Evolutionary conservation across 1,140 invertebrate genomes (phyloP).

Genomic region (Trissolcus basalis): DNA sequence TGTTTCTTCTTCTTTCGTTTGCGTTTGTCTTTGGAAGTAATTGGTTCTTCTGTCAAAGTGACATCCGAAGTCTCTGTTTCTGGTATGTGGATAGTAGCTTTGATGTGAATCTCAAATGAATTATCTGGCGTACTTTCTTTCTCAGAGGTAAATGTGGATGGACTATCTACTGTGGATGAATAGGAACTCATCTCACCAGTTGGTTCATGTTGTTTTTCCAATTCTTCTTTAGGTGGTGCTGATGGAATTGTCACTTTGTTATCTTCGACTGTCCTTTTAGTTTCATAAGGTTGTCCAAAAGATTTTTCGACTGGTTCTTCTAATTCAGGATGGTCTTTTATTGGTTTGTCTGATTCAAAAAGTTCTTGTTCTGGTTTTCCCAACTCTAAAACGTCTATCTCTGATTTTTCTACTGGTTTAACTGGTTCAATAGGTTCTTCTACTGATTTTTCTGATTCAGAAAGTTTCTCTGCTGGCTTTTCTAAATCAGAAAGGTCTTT

Average conservation of each 20-base stretch:
- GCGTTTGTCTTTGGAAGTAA: constrained; percentile 23
- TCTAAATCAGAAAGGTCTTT: background rate
- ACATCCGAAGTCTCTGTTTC: constrained; percentile 62
- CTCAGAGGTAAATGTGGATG: constrained; percentile 45
- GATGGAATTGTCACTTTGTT: constrained; percentile 1
- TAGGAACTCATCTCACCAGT: constrained; percentile 20
- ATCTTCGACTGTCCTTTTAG: constrained; percentile 8
- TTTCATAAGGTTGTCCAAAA: constrained; percentile 2
- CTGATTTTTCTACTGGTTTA: background rate
- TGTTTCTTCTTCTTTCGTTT: constrained; percentile 60
- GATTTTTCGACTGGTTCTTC: constrained; percentile 4
- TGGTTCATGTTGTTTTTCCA: constrained; percentile 25
- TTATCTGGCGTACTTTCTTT: constrained; percentile 61
- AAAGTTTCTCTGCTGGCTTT: background rate
- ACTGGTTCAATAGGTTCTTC: constrained; percentile 2
- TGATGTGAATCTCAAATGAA: constrained; percentile 69
- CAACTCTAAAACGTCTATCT: background rate
- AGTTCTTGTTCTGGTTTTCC: background rate
- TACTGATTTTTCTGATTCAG: constrained; percentile 8
- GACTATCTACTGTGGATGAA: constrained; percentile 15
- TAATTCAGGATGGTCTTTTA: background rate
- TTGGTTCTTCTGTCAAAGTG: constrained; percentile 57
- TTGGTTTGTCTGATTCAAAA: background rate
- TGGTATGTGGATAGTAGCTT: constrained; percentile 69
- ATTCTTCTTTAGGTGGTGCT: constrained; percentile 10